Evolutionary conservation across 2,888 invertebrate species (phyloP).

Genomic region (Cinara cedri): DNA sequence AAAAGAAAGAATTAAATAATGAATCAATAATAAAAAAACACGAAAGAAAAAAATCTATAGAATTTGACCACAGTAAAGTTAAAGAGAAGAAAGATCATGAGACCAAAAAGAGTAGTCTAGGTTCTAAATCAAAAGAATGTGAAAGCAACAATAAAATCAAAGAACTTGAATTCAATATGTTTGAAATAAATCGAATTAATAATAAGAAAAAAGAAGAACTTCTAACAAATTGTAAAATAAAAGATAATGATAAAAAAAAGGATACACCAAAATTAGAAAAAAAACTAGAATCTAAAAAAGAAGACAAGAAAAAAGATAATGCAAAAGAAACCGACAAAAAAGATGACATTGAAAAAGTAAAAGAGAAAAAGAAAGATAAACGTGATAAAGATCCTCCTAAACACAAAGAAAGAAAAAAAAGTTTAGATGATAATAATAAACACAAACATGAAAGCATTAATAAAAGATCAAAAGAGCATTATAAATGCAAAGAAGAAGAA

Average conservation of each 20-base stretch:
- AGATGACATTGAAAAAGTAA: slow-evolving; percentile 64
- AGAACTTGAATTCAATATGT: slow-evolving; percentile 53
- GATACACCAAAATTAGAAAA: slow-evolving; percentile 53
- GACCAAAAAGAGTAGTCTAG: slow-evolving; percentile 4
- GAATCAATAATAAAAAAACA: slow-evolving; percentile 61
- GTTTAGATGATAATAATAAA: slow-evolving; percentile 59
- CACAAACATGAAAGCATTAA: slow-evolving; percentile 59
- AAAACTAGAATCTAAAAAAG: slow-evolving; percentile 53
- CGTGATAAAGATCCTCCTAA: slow-evolving; percentile 61
- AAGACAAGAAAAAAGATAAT: slow-evolving; percentile 62
- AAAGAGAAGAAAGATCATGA: slow-evolving; percentile 55
- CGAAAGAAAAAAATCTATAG: slow-evolving; percentile 51
- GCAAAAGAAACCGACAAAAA: slow-evolving; percentile 63
- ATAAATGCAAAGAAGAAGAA: slow-evolving; percentile 61
- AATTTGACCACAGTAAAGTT: slow-evolving; percentile 48
- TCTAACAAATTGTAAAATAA: slow-evolving; percentile 45
- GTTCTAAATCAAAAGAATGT: slow-evolving; percentile 34
- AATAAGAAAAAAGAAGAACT: slow-evolving; percentile 50
- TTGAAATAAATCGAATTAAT: slow-evolving; percentile 51
- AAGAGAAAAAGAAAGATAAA: slow-evolving; percentile 62
- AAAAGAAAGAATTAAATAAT: slow-evolving; percentile 62
- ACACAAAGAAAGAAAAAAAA: slow-evolving; percentile 61
- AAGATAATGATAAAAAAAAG: slow-evolving; percentile 59
- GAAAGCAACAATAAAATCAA: slow-evolving; percentile 33
- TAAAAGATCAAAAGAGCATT: slow-evolving; percentile 59